A percentile compares a stretch with the other conserved stretches of the same genome.
Evolutionary conservation across 2,113 vertebrate species (phyloP).

Genomic region (Sinocyclocheilus anophthalmus): DNA sequence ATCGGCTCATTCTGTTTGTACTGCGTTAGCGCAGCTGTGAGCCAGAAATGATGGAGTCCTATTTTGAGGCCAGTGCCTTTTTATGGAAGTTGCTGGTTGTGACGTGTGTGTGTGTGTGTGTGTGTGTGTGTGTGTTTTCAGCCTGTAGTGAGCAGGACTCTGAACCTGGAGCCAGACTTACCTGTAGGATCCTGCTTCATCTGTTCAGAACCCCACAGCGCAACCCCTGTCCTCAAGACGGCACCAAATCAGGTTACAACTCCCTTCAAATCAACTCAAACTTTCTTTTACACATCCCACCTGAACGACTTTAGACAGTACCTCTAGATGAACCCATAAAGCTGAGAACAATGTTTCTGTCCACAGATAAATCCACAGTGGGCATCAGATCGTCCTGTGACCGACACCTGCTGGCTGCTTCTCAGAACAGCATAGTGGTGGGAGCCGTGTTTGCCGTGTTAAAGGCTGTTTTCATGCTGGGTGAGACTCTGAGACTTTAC

Average conservation of each 20-base stretch:
- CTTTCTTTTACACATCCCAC: not conserved
- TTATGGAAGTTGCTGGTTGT: not conserved
- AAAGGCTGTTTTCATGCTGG: constrained; percentile 97
- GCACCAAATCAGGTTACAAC: constrained; percentile 82
- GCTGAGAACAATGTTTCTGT: not conserved
- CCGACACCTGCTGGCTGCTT: constrained; percentile 94
- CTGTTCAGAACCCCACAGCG: constrained; percentile 95
- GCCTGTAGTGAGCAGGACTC: constrained; percentile 98
- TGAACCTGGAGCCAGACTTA: constrained; percentile 94
- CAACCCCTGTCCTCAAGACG: constrained; percentile 94
- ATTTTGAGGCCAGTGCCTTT: constrained; percentile 22
- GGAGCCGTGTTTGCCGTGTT: constrained; percentile 96
- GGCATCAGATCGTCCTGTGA: constrained; percentile 98
- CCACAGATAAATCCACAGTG: constrained; percentile 86
- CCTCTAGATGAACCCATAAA: not conserved
- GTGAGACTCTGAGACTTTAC: constrained; percentile 69
- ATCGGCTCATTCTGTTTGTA: constrained; percentile 18
- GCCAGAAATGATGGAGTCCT: constrained; percentile 3
- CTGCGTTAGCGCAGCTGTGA: constrained; percentile 10
- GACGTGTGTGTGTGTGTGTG: not conserved
- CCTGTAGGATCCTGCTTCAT: constrained; percentile 94
- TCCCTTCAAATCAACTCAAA: no score
- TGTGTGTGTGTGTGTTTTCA: constrained; percentile 61
- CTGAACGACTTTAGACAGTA: not conserved
- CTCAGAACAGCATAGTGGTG: constrained; percentile 98